These are phyloP conservation scores for Drosophila malerkotliana DNA, from an alignment of 1,140 invertebrate genomes.

Conservation along the genomic window DNA sequence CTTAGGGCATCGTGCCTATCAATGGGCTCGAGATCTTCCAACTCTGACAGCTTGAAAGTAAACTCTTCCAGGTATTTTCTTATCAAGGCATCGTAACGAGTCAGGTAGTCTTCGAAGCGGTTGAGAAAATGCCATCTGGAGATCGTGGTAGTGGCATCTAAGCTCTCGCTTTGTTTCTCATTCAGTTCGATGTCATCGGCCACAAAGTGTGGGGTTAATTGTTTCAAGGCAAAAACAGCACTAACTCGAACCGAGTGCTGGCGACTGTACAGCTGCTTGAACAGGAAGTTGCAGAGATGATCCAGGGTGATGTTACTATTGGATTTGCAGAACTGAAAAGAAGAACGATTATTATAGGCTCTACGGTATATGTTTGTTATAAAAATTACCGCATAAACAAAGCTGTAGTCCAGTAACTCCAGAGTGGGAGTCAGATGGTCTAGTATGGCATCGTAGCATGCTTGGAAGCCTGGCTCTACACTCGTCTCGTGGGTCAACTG, in stretches of 20 bases:
- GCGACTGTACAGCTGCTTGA: conserved; percentile 60
- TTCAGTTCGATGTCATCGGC: conserved; percentile 69
- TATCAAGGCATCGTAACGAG: conserved; percentile 63
- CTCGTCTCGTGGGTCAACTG: conserved; percentile 44
- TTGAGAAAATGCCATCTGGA: conserved; percentile 84
- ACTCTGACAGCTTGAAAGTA: conserved; percentile 76
- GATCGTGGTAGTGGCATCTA: conserved; percentile 37
- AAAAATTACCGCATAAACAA: conserved; percentile 61
- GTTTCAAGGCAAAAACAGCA: conserved; percentile 54
- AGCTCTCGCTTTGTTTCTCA: conserved; percentile 62
- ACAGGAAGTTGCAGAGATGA: conserved; percentile 73
- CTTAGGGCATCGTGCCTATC: conserved; percentile 58
- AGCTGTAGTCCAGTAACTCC: conserved; percentile 65
- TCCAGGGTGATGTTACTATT: conserved; percentile 56
- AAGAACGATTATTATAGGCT: neutral
- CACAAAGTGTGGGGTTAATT: conserved; percentile 68
- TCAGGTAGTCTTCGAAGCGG: conserved; percentile 85
- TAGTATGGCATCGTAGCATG: conserved; percentile 48
- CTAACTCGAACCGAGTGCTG: conserved; percentile 58
- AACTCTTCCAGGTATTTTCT: conserved; percentile 72
- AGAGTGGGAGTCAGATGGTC: conserved; percentile 53
- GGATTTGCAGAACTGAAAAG: conserved; percentile 64
- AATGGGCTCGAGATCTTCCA: conserved; percentile 69
- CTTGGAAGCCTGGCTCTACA: conserved; percentile 46
- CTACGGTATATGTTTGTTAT: neutral